phyloP scores from a whole-genome alignment of 2,888 invertebrate genomes.

The Epirrhoe tristata region DNA sequence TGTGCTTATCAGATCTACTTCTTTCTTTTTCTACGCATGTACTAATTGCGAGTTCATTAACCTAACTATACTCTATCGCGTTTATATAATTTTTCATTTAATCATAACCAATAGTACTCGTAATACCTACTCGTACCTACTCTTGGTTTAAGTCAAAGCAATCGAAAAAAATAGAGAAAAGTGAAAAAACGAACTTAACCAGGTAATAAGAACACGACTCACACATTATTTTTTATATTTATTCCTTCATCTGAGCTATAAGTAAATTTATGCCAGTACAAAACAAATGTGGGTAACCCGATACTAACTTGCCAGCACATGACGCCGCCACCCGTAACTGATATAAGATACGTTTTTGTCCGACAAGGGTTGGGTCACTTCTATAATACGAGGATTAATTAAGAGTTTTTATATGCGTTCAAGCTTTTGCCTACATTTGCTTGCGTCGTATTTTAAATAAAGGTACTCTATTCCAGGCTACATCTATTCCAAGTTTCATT shows the following conservation, averaged over 20 bases:
- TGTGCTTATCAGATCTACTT: no score
- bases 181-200: background rate
- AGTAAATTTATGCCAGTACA: constrained; percentile 10
- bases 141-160: no score
- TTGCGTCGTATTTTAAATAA: no score
- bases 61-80: no score
- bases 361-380: constrained; percentile 39
- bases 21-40: no score
- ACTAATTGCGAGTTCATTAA: no score
- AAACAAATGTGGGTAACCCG: constrained; percentile 32
- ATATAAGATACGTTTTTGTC: constrained; percentile 45
- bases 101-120: no score
- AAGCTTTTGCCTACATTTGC: background rate
- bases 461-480: no score
- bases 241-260: background rate
- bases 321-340: constrained; percentile 37
- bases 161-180: no score
- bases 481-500: no score
- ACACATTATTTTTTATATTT: background rate
- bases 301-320: constrained; percentile 33
- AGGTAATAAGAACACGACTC: background rate
- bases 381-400: constrained; percentile 19
- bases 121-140: no score
- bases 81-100: no score
- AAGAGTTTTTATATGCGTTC: background rate